phyloP scores from a whole-genome alignment of 2,797 vertebrate genomes.

The Diplodus puntazzo region DNA sequence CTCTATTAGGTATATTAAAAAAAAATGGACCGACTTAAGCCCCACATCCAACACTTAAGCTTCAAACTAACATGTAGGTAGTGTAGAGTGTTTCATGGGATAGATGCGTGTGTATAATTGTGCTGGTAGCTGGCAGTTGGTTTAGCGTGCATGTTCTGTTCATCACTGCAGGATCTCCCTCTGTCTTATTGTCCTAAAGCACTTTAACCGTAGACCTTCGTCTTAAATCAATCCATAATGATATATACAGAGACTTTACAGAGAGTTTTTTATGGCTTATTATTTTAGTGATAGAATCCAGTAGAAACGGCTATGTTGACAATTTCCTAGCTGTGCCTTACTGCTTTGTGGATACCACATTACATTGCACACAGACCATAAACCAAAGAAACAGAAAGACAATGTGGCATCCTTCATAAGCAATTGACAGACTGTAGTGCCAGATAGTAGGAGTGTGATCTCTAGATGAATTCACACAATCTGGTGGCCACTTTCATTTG shows the following conservation, averaged over 20 bases:
- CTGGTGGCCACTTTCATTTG: no score
- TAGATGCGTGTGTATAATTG: conserved; percentile 32
- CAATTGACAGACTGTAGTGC: neutral
- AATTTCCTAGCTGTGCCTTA: conserved; percentile 7
- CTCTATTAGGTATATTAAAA: neutral
- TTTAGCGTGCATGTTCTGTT: conserved; percentile 7
- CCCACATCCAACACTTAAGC: conserved; percentile 23
- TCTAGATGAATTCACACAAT: neutral
- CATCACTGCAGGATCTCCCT: neutral
- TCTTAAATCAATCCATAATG: neutral
- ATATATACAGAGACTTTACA: neutral
- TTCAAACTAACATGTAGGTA: conserved; percentile 23
- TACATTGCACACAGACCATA: conserved; percentile 15
- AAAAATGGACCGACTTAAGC: neutral
- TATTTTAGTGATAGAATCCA: conserved; percentile 7
- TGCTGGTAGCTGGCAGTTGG: conserved; percentile 27
- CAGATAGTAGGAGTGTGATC: neutral
- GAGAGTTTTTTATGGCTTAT: neutral
- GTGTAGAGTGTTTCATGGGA: conserved; percentile 16
- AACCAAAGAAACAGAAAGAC: conserved; percentile 56
- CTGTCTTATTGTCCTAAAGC: conserved; percentile 24
- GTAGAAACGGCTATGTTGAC: conserved; percentile 9
- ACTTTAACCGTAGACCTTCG: conserved; percentile 33
- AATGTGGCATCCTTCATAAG: neutral
- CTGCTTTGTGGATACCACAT: conserved; percentile 38